These are phyloP conservation scores for Idris sp. DNA, from an alignment of 1,140 invertebrate genomes.

Conservation along the genomic window DNA sequence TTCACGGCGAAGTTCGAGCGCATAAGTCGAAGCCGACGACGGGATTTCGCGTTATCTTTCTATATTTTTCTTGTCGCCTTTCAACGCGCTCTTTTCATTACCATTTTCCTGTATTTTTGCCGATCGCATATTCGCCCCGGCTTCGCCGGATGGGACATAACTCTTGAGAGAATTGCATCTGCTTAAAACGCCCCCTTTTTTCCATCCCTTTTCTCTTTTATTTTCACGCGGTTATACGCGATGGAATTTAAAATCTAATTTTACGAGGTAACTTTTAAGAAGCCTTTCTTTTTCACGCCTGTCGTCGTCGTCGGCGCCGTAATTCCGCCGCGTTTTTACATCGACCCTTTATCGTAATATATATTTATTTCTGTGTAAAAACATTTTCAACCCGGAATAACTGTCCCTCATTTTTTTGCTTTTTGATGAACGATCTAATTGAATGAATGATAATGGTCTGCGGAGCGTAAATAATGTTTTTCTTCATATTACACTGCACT, in stretches of 20 bases:
- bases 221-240: constrained; percentile 15
- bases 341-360: constrained; percentile 29
- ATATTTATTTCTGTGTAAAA: constrained; percentile 33
- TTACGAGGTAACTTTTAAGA: constrained; percentile 68
- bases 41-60: constrained; percentile 29
- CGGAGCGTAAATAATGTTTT: no score
- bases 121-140: constrained; percentile 44
- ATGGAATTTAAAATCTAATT: constrained; percentile 73
- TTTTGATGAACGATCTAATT: no score
- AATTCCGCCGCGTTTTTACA: constrained; percentile 62
- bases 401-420: no score
- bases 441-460: no score
- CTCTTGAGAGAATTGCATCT: constrained; percentile 65
- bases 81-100: constrained; percentile 41
- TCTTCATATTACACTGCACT: no score
- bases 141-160: constrained; percentile 50
- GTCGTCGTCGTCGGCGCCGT: constrained; percentile 22
- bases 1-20: constrained; percentile 21
- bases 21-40: constrained; percentile 14
- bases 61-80: constrained; percentile 32
- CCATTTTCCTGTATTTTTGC: constrained; percentile 43
- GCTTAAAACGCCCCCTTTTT: constrained; percentile 55
- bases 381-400: no score
- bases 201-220: not conserved
- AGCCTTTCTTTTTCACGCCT: constrained; percentile 27